These are phyloP conservation scores for Urosaurus nigricauda DNA, from an alignment of 2,797 vertebrate genomes.

Conservation along the genomic window DNA sequence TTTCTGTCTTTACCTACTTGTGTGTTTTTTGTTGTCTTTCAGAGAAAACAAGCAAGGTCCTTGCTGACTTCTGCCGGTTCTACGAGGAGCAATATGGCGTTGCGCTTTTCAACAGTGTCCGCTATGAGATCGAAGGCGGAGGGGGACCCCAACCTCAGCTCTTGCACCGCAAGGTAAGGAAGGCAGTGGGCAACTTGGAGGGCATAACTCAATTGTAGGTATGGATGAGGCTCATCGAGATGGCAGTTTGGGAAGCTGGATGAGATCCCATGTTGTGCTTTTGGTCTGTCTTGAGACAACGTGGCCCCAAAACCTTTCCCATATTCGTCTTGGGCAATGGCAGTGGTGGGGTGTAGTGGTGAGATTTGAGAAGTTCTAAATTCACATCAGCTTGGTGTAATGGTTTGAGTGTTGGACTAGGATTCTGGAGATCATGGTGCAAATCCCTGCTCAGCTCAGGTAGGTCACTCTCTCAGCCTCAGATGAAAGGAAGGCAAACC, in stretches of 20 bases:
- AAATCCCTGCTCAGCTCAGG: too few species aligned
- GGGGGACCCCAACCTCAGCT: slow-evolving; percentile 89
- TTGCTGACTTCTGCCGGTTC: slow-evolving; percentile 85
- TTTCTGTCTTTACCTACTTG: fast-evolving
- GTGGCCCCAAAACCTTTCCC: not conserved
- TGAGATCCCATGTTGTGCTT: not conserved
- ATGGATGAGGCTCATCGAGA: too few species aligned
- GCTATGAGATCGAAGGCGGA: slow-evolving; percentile 92
- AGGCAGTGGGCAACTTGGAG: too few species aligned
- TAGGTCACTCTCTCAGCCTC: too few species aligned
- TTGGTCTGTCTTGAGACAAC: not conserved
- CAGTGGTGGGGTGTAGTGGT: not conserved
- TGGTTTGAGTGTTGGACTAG: too few species aligned
- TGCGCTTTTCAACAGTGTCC: slow-evolving; percentile 93
- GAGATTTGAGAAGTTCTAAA: too few species aligned
- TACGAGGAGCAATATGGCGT: slow-evolving; percentile 92
- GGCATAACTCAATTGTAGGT: too few species aligned
- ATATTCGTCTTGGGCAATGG: not conserved
- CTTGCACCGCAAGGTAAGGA: slow-evolving; percentile 91
- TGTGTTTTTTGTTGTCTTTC: slow-evolving; percentile 38
- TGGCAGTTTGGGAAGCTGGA: not conserved
- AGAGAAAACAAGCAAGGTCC: slow-evolving; percentile 86
- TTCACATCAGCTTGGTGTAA: too few species aligned
- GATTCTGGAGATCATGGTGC: too few species aligned
- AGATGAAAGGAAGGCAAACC: too few species aligned